phyloP scores from a whole-genome alignment of 2,888 invertebrate genomes.

The Smittia sp. region DNA sequence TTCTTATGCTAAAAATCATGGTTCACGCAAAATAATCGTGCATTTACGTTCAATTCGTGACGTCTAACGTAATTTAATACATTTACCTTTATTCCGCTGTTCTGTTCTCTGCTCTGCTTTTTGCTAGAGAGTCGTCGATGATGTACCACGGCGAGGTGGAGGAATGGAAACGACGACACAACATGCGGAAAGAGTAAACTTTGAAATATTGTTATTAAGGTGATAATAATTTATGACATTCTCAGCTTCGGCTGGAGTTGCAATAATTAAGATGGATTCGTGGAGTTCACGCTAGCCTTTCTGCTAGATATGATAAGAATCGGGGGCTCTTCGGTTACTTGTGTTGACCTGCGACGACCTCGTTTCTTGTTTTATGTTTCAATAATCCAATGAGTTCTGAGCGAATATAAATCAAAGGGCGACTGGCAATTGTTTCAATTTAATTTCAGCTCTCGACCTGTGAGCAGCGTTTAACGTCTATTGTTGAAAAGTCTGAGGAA shows the following conservation, averaged over 20 bases:
- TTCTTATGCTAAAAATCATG: constrained; percentile 43
- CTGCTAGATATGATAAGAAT: not conserved
- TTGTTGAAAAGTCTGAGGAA: not conserved
- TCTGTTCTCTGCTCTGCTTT: constrained; percentile 24
- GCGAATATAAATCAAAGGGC: constrained; percentile 4
- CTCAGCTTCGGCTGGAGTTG: not conserved
- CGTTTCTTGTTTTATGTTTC: constrained; percentile 9
- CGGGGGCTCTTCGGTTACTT: not conserved
- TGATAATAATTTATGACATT: constrained; percentile 40
- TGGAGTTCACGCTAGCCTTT: not conserved
- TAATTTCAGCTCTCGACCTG: constrained; percentile 31
- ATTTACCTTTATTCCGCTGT: constrained; percentile 38
- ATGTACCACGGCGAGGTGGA: constrained; percentile 1
- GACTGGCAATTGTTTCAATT: constrained; percentile 35
- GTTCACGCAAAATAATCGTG: constrained; percentile 47
- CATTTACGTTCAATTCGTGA: constrained; percentile 46
- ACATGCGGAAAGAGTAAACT: constrained; percentile 33
- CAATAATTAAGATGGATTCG: constrained; percentile 26
- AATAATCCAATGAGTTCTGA: constrained; percentile 24
- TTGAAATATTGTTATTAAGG: constrained; percentile 25
- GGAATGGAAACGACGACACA: constrained; percentile 28
- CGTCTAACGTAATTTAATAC: constrained; percentile 42
- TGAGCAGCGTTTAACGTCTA: not conserved
- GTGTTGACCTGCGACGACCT: not conserved
- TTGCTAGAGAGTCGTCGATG: not conserved